A percentile compares a stretch with the other conserved stretches of the same genome.
Conservation (phyloP, 2,113 vertebrate genomes). For the Pristiophorus japonicus region DNA sequence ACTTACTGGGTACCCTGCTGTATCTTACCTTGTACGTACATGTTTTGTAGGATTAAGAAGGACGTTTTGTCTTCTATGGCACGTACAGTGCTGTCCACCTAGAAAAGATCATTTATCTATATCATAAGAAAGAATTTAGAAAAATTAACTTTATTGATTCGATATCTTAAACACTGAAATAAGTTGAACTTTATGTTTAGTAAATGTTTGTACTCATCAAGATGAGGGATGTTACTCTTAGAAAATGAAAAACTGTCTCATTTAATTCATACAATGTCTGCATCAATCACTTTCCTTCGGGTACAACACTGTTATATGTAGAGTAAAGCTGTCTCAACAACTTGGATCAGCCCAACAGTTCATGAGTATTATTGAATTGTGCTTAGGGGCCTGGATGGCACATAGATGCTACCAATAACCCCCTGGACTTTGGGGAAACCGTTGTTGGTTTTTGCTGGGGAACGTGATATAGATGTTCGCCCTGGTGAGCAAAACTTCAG, state of each 20-base stretch:
- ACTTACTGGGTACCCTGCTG: no score
- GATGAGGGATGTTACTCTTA: background rate
- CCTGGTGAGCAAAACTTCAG: background rate
- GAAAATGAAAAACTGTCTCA: background rate
- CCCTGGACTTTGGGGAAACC: background rate
- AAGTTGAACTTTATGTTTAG: background rate
- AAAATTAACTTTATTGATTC: background rate
- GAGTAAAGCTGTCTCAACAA: background rate
- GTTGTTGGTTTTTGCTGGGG: background rate
- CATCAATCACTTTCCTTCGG: background rate
- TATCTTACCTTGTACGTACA: background rate
- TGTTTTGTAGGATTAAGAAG: background rate
- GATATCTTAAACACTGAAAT: background rate
- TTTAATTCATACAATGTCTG: background rate
- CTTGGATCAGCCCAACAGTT: background rate
- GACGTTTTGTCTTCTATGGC: background rate
- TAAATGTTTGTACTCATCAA: no score
- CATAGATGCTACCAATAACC: background rate
- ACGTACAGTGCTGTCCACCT: background rate
- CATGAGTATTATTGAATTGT: background rate
- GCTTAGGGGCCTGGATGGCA: background rate
- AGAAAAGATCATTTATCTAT: background rate
- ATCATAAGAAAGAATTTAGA: background rate
- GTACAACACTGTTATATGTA: background rate
- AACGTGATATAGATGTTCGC: background rate